Conservation (phyloP, 2,113 vertebrate genomes). For the Melanotaenia duboulayi region DNA sequence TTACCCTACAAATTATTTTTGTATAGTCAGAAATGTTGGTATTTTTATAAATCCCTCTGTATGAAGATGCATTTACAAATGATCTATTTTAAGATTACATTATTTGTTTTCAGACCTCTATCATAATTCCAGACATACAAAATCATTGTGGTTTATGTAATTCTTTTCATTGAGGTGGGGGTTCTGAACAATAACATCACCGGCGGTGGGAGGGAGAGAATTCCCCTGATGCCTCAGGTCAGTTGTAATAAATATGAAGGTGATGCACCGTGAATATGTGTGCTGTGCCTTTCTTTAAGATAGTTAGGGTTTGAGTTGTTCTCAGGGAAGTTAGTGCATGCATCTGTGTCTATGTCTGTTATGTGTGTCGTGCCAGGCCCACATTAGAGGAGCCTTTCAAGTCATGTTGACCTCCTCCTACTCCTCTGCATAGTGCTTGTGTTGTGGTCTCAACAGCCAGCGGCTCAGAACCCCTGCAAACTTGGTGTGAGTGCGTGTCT, state of each 20-base stretch:
- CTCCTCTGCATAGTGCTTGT: slow-evolving; percentile 83
- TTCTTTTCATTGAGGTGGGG: not conserved
- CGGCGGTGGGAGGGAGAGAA: slow-evolving; percentile 34
- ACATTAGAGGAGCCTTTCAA: slow-evolving; percentile 85
- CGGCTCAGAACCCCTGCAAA: slow-evolving; percentile 75
- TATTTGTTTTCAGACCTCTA: slow-evolving; percentile 65
- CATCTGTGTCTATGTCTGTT: slow-evolving; percentile 15
- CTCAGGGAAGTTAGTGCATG: slow-evolving; percentile 28
- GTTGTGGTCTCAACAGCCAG: slow-evolving; percentile 84
- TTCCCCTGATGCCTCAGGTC: slow-evolving; percentile 57
- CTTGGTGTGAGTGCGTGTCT: slow-evolving; percentile 46
- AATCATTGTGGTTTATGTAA: slow-evolving; percentile 28
- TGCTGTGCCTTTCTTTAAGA: slow-evolving; percentile 31
- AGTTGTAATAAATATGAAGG: slow-evolving; percentile 39
- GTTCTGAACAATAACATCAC: slow-evolving; percentile 49
- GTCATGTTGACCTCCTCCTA: slow-evolving; percentile 81
- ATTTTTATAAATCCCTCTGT: not conserved
- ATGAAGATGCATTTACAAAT: not conserved
- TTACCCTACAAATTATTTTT: not conserved
- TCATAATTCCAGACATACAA: slow-evolving; percentile 23
- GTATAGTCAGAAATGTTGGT: not conserved
- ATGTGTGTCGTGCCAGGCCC: slow-evolving; percentile 78
- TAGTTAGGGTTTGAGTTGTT: slow-evolving; percentile 23
- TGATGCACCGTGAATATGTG: slow-evolving; percentile 41
- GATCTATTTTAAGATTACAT: slow-evolving; percentile 63